Evolutionary conservation across 2,797 vertebrate species (phyloP).

Genomic region (Amblyraja radiata): DNA sequence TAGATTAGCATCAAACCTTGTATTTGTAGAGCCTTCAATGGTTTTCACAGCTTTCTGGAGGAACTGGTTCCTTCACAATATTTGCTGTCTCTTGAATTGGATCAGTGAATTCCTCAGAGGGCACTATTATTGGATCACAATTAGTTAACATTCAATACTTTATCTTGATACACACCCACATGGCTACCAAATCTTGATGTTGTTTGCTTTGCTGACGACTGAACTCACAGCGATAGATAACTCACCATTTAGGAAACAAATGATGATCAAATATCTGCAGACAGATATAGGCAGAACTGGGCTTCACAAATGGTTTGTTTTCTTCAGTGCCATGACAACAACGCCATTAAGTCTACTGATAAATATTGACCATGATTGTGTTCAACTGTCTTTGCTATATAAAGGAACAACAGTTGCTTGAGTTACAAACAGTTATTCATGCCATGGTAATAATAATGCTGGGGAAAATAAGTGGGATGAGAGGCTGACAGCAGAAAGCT

Average conservation of each 20-base stretch:
- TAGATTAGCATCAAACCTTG: neutral
- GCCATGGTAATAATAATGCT: neutral
- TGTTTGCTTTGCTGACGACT: neutral
- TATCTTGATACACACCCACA: neutral
- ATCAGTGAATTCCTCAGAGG: neutral
- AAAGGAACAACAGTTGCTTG: neutral
- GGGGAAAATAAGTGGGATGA: neutral
- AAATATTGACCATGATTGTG: neutral
- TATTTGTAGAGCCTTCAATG: neutral
- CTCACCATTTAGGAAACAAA: neutral
- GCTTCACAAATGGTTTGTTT: neutral
- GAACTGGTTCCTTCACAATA: neutral
- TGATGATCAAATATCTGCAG: neutral
- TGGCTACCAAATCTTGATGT: neutral
- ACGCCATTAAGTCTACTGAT: neutral
- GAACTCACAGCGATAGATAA: neutral
- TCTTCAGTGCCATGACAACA: neutral
- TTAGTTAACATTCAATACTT: neutral
- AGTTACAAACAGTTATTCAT: neutral
- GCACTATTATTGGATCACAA: neutral
- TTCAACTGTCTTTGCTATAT: neutral
- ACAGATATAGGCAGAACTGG: neutral
- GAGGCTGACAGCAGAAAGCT: neutral
- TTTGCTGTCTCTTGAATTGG: neutral
- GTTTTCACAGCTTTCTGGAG: neutral